Percentiles rank a stretch among this genome's conserved stretches.
Conservation (phyloP, 2,888 invertebrate species). For the Trisateles emortualis region DNA sequence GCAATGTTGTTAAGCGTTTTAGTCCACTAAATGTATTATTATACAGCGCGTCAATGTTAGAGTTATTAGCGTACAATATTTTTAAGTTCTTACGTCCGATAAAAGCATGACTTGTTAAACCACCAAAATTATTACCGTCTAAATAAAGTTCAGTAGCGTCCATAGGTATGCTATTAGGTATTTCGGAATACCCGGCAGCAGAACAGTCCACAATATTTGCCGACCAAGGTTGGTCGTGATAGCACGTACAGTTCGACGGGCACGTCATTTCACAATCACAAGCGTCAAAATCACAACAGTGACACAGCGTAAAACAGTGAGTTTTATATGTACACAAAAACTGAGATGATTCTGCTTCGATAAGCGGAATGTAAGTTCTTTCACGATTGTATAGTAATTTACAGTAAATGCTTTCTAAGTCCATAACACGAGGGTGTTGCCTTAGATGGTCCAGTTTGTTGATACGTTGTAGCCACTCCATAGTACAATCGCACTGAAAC, state of each 20-base stretch:
- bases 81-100: constrained; percentile 96
- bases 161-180: constrained; percentile 97
- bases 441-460: constrained; percentile 93
- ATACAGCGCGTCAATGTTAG: constrained; percentile 93
- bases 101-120: constrained; percentile 95
- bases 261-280: constrained; percentile 99
- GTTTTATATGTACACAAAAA: constrained; percentile 97
- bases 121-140: constrained; percentile 96
- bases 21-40: constrained; percentile 97
- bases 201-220: constrained; percentile 97
- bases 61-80: constrained; percentile 95
- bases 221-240: constrained; percentile 97
- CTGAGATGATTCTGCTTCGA: constrained; percentile 95
- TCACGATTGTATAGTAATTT: constrained; percentile 94
- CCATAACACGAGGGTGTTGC: constrained; percentile 96
- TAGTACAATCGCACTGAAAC: constrained; percentile 97
- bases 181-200: constrained; percentile 91
- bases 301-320: constrained; percentile 97
- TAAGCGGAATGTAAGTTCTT: constrained; percentile 93
- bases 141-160: constrained; percentile 98
- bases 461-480: constrained; percentile 97
- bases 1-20: constrained; percentile 91
- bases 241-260: constrained; percentile 97
- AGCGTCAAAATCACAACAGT: constrained; percentile 98
- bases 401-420: constrained; percentile 95